Evolutionary conservation across 2,113 vertebrate genomes (phyloP).

Genomic region (Solea solea): DNA sequence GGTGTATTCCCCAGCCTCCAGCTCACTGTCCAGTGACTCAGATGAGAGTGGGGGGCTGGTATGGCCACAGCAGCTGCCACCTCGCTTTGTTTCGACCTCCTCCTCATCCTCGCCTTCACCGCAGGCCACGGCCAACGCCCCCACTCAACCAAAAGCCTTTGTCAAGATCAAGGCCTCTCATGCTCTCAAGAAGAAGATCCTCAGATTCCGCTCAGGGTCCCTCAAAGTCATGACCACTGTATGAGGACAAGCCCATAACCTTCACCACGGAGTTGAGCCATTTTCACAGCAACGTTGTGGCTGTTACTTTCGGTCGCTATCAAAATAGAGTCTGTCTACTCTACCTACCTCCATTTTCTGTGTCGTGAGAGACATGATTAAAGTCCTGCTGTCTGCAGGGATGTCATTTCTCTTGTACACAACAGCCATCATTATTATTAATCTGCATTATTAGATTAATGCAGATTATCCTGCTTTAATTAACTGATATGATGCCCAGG

Average conservation of each 20-base stretch:
- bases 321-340: conserved; percentile 1
- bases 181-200: conserved; percentile 93
- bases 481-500: conserved; percentile 27
- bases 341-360: conserved; percentile 45
- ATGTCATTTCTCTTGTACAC: conserved; percentile 9
- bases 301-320: conserved; percentile 1
- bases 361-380: conserved; percentile 11
- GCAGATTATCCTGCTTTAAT: conserved; percentile 16
- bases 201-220: conserved; percentile 90
- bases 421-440: conserved; percentile 13
- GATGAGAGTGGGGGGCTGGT: conserved; percentile 91
- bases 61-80: conserved; percentile 91
- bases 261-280: conserved; percentile 11
- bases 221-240: conserved; percentile 96
- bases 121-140: conserved; percentile 54
- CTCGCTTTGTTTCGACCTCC: conserved; percentile 72
- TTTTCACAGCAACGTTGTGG: conserved; percentile 5
- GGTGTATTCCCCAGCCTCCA: conserved; percentile 85
- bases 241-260: conserved; percentile 64
- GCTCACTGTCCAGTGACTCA: conserved; percentile 87
- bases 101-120: conserved; percentile 72
- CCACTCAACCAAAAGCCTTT: conserved; percentile 84
- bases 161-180: conserved; percentile 95
- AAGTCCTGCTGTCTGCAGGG: conserved; percentile 10
- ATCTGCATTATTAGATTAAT: conserved; percentile 7